Evolutionary conservation across 1,140 invertebrate genomes (phyloP).

Genomic region (Zeugodacus cucurbitae): DNA sequence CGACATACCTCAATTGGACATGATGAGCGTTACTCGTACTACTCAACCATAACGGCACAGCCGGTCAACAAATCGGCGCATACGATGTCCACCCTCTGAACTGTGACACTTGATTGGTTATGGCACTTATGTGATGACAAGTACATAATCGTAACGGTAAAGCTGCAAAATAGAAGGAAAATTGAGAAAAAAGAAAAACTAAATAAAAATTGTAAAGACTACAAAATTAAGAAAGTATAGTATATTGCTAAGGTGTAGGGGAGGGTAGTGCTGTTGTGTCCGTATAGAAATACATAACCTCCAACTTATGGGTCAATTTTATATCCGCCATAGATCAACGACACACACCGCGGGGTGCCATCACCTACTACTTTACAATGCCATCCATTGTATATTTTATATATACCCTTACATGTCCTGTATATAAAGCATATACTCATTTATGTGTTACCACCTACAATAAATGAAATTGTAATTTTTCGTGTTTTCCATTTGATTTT

Average conservation of each 20-base stretch:
- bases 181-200: neutral
- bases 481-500: slow-evolving; percentile 33
- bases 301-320: neutral
- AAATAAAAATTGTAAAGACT: neutral
- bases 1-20: slow-evolving; percentile 29
- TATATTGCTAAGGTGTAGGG: neutral
- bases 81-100: neutral
- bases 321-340: neutral
- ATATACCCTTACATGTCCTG: neutral
- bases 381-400: neutral
- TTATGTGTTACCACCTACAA: slow-evolving; percentile 26
- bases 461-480: slow-evolving; percentile 36
- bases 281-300: neutral
- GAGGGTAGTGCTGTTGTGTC: neutral
- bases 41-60: neutral
- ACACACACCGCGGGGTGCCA: neutral
- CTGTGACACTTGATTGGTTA: neutral
- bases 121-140: neutral
- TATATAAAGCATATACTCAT: neutral
- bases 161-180: neutral
- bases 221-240: neutral
- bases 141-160: neutral
- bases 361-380: neutral
- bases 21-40: neutral
- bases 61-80: neutral